phyloP scores from a whole-genome alignment of 2,888 invertebrate species.

The Liposcelis brunnea region DNA sequence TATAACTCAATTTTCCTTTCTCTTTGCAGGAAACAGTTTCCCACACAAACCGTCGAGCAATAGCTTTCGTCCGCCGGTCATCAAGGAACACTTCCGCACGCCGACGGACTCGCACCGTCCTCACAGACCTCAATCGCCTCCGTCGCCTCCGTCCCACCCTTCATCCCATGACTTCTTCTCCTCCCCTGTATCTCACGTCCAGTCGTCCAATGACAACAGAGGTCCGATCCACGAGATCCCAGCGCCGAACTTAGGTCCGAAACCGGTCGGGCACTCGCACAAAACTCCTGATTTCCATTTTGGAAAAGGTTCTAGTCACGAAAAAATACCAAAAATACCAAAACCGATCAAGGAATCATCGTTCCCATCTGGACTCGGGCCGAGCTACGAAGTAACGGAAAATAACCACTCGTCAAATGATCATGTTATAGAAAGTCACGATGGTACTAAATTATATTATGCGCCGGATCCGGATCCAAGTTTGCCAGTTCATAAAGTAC shows the following conservation, averaged over 20 bases:
- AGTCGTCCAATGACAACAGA: slow-evolving; percentile 24
- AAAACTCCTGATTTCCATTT: not conserved
- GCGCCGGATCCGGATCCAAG: slow-evolving; percentile 34
- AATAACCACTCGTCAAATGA: slow-evolving; percentile 11
- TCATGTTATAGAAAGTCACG: slow-evolving; percentile 11
- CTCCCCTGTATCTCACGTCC: slow-evolving; percentile 21
- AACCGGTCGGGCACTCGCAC: slow-evolving; percentile 14
- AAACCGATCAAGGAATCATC: not conserved
- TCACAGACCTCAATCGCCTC: slow-evolving; percentile 20
- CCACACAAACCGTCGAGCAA: not conserved
- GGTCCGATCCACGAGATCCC: slow-evolving; percentile 76
- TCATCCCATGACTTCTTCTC: slow-evolving; percentile 14
- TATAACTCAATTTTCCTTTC: too few relatives aligned
- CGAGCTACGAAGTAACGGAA: slow-evolving; percentile 17
- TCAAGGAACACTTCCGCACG: slow-evolving; percentile 4
- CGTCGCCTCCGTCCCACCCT: slow-evolving; percentile 15
- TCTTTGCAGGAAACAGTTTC: too few relatives aligned
- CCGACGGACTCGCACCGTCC: slow-evolving; percentile 18
- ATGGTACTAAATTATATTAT: slow-evolving; percentile 21
- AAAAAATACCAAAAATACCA: not conserved
- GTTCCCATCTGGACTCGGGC: not conserved
- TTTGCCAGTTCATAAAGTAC: slow-evolving; percentile 26
- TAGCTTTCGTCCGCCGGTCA: slow-evolving; percentile 2
- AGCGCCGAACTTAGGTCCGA: slow-evolving; percentile 57
- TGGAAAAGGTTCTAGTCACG: not conserved